phyloP scores from a whole-genome alignment of 2,113 vertebrate species.

The Ochotona curzoniae region DNA sequence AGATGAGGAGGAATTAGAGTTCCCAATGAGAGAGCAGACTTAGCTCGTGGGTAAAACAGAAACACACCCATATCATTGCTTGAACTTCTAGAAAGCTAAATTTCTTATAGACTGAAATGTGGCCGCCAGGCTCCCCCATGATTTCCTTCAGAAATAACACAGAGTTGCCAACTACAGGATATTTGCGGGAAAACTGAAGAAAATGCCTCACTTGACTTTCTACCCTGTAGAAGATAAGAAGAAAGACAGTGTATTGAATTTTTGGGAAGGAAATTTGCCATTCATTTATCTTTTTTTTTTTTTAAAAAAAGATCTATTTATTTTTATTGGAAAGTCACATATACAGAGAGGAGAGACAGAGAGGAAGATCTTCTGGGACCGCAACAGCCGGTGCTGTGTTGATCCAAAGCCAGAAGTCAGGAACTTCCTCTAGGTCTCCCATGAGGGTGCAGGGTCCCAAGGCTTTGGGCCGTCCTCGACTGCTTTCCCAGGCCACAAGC shows the following conservation, averaged over 20 bases:
- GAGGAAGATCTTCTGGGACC: too few species aligned
- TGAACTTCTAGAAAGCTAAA: neutral
- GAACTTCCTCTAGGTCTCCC: too few species aligned
- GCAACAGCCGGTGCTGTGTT: too few species aligned
- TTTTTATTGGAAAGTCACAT: too few species aligned
- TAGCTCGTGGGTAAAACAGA: slow-evolving; percentile 17
- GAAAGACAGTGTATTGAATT: neutral
- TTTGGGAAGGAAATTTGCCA: neutral
- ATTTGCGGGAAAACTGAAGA: neutral
- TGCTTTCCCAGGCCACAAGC: too few species aligned
- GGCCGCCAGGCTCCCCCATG: neutral
- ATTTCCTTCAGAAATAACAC: slow-evolving; percentile 49
- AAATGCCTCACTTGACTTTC: neutral
- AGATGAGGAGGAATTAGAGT: neutral
- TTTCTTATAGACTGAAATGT: neutral
- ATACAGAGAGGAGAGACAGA: too few species aligned
- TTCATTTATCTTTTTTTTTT: neutral
- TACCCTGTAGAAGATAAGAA: neutral
- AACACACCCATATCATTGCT: neutral
- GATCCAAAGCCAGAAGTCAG: too few species aligned
- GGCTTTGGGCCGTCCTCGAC: too few species aligned
- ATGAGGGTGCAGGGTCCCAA: too few species aligned
- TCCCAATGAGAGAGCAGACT: neutral
- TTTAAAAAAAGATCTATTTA: too few species aligned
- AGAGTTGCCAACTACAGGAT: neutral